phyloP scores from a whole-genome alignment of 2,888 invertebrate species.

The Epistrophe grossulariae region DNA sequence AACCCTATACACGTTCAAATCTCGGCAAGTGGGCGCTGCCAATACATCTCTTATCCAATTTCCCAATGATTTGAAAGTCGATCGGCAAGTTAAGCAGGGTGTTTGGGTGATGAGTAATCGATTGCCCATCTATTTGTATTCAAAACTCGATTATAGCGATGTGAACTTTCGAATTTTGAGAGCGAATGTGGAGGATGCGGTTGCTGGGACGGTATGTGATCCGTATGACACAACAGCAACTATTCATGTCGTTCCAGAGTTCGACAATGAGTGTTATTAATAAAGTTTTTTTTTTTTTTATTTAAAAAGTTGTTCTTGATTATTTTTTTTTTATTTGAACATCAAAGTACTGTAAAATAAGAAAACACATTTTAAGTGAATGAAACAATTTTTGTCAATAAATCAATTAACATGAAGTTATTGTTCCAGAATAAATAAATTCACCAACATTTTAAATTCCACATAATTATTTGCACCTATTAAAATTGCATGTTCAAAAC shows the following conservation, averaged over 20 bases:
- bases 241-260: constrained; percentile 42
- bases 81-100: constrained; percentile 87
- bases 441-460: too few relatives aligned
- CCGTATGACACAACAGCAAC: constrained; percentile 82
- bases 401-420: too few relatives aligned
- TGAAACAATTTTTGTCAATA: too few relatives aligned
- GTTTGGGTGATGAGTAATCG: constrained; percentile 92
- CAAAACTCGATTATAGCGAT: constrained; percentile 86
- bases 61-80: constrained; percentile 92
- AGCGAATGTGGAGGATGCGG: constrained; percentile 87
- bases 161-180: constrained; percentile 91
- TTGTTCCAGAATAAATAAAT: too few relatives aligned
- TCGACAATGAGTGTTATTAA: constrained; percentile 69
- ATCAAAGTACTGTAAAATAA: too few relatives aligned
- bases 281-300: neutral
- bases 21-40: constrained; percentile 82
- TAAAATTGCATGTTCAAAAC: too few relatives aligned
- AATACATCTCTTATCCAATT: constrained; percentile 87
- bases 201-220: constrained; percentile 89
- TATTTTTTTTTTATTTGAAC: neutral
- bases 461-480: too few relatives aligned
- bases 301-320: neutral
- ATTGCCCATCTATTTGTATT: constrained; percentile 90
- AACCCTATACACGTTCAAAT: constrained; percentile 87
- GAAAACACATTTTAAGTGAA: too few relatives aligned